A percentile compares a stretch with the other conserved stretches of the same genome.
phyloP scores from a whole-genome alignment of 2,113 vertebrate species.

The Pollimyrus isidori region DNA sequence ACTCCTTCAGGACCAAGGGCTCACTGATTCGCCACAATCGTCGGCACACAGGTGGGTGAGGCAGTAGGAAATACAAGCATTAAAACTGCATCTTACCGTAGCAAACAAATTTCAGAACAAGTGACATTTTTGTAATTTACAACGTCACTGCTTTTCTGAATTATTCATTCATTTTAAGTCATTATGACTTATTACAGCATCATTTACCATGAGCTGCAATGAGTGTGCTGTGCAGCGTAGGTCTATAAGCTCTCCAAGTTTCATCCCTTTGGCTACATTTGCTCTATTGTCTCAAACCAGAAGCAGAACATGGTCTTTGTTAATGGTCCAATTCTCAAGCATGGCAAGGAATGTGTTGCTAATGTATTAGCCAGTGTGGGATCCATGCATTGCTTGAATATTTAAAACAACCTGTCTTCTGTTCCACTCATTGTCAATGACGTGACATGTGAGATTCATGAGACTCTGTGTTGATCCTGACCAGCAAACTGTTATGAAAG shows the following conservation, averaged over 20 bases:
- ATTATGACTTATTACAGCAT: neutral
- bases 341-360: neutral
- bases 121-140: neutral
- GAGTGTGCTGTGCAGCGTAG: neutral
- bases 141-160: neutral
- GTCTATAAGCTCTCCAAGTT: neutral
- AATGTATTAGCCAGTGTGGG: neutral
- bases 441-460: neutral
- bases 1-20: conserved; percentile 90
- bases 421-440: neutral
- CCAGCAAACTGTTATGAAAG: neutral
- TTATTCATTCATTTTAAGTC: too few species aligned
- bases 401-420: neutral
- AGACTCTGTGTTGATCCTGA: neutral
- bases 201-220: neutral
- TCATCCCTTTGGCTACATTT: neutral
- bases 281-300: neutral
- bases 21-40: conserved; percentile 92
- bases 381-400: neutral
- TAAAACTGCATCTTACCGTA: neutral
- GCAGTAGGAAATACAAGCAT: neutral
- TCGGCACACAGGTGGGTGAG: conserved; percentile 80
- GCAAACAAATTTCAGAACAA: neutral
- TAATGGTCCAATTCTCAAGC: neutral
- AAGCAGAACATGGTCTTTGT: neutral